Evolutionary conservation across 2,888 invertebrate species (phyloP).

Genomic region (Drosophila birchii): DNA sequence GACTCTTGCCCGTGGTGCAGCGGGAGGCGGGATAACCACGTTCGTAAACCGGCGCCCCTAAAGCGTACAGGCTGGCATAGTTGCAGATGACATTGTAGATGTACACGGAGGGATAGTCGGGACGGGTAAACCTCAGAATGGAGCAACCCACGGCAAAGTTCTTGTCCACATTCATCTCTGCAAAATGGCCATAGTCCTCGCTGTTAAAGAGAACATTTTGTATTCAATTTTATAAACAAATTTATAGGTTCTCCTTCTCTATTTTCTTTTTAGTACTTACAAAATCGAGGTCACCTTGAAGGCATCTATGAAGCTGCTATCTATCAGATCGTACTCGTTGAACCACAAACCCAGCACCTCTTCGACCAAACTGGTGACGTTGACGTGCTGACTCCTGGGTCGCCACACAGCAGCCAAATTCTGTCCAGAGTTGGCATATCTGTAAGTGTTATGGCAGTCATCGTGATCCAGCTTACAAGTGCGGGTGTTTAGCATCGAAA

Average conservation of each 20-base stretch:
- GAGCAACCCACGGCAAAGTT: conserved; percentile 83
- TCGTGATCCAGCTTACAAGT: conserved; percentile 83
- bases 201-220: conserved; percentile 55
- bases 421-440: conserved; percentile 82
- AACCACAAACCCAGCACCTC: conserved; percentile 83
- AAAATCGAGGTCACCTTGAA: conserved; percentile 81
- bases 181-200: conserved; percentile 84
- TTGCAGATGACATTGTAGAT: conserved; percentile 83
- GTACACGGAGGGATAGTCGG: conserved; percentile 76
- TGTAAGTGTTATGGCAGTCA: conserved; percentile 82
- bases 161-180: conserved; percentile 83
- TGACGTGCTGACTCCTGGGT: conserved; percentile 70
- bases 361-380: conserved; percentile 81
- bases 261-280: conserved; percentile 66
- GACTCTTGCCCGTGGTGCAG: conserved; percentile 81
- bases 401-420: conserved; percentile 82
- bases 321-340: conserved; percentile 82
- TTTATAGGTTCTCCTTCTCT: too few species aligned
- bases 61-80: conserved; percentile 83
- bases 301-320: conserved; percentile 79
- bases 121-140: conserved; percentile 81
- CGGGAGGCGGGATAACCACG: conserved; percentile 76
- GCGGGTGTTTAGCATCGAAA: conserved; percentile 82
- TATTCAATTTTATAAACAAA: too few species aligned
- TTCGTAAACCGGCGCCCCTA: conserved; percentile 80